Base-by-base conservation (phyloP, 2,888 invertebrate genomes). In the Meandrusa payeni region DNA sequence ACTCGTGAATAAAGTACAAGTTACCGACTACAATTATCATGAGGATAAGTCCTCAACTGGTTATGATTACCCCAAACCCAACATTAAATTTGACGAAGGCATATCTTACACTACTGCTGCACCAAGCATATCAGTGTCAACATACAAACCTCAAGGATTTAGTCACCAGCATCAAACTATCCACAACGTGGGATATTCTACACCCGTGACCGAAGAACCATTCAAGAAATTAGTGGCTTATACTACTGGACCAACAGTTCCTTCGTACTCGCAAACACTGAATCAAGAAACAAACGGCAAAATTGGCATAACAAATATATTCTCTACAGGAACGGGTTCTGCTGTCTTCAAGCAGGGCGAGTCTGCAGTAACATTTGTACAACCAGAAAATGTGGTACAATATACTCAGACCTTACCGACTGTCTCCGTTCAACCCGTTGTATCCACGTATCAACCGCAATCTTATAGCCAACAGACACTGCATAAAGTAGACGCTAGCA, bases 211-310 rank as follows among this genome's bases (percentile, higher is more conserved):
- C 38, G 86, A 86, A 56, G 71, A 71, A 41, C 83, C 83, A 10
- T 78, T 86, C 34, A 82, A 73, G 48, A 85, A 78, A 57, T 26
- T 77, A 1, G 70, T 80, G 10, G 85, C 86, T 20, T 87, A 87
- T 41, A 85, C 86, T 2, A 85, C 85, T 33, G 82, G 83, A 2
- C 65, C 79, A 51, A 56, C 32, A 56, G 41, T 48, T 40, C 20
- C 48, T 6, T 46, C 69, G 6, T 78, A 70, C 41, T 63, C 55
- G 20, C 51, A 54, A 15, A 49, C 57, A 0, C 52, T 44, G 27
- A 62, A 56, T 42, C 61, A 64, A 29, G 59, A 64, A 50, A 62
- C 59, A 26, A 57, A 77, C 40, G 83, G 87, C 40, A 76, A 79
- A 50, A 55, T 75, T 23, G 68, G 77, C 44, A 27, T 46, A 5